Base-by-base conservation (phyloP, 2,113 vertebrate genomes). In the Lepidothrix coronata region DNA sequence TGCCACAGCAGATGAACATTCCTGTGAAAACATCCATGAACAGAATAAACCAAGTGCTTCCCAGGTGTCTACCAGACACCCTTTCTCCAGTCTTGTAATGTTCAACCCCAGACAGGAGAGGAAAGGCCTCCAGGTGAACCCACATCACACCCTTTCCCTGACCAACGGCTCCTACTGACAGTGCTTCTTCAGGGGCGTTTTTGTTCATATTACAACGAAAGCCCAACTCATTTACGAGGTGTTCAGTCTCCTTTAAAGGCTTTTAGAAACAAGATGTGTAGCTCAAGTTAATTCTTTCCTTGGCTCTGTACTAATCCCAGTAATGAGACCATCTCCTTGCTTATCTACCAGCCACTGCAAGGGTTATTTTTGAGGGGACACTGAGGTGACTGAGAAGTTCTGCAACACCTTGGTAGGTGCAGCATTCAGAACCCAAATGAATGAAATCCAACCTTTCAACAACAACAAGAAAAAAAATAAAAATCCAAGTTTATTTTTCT, bases 401-500 rank as follows among this genome's bases (percentile, higher is more conserved):
- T 7, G 3, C 18, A 85, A 76, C 35, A 30, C 41, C 33, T 27
- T 43, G 59, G 61, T 23, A 25, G 68, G 11, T 48, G 41, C 39
- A 85, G 54, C 41, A 81, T 31, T 58, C 76, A 62, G 70, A 96
- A 58, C 25, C 41, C 37, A 89, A 54, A 73, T 22, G 54, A 80
- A 68, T 72, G 68, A 72, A 63, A 57, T n/a, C 43, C 62, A 91
- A 28, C 19, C 44, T 95, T 96, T 43, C 67, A 66, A 73, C 6
- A 54, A 25, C 49, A 33, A 57, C 7, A 57, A n/a, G 5, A 35
- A 28, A 51, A 79, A 44, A 31, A 49, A 37, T 31, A 37, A n/a
- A 72, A 39, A 5, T 20, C 41, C 57, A 62, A 73, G 55, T 79
- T 71, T 91, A 75, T 96, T 97, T 96, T 95, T 72, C 93, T 93